These are phyloP conservation scores for Bungarus multicinctus DNA, from an alignment of 2,113 vertebrate genomes.

Conservation along the genomic window DNA sequence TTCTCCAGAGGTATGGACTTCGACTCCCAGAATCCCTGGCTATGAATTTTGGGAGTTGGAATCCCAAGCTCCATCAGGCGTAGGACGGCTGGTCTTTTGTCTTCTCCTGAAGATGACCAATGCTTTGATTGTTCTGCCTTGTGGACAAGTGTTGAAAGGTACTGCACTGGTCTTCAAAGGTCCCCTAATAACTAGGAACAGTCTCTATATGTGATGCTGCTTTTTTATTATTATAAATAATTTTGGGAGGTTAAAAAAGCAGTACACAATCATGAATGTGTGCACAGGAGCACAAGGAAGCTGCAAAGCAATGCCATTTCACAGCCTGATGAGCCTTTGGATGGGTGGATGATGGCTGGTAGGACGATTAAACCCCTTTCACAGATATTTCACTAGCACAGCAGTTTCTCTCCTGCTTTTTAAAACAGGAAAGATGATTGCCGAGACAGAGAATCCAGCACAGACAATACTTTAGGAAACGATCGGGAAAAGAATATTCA, in stretches of 20 bases:
- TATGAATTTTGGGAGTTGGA: not conserved
- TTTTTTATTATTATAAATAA: not conserved
- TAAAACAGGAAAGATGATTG: not conserved
- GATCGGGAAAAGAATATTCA: not conserved
- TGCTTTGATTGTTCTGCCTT: not conserved
- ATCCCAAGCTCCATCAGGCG: not conserved
- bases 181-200: not conserved
- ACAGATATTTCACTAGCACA: not conserved
- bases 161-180: not conserved
- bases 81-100: not conserved
- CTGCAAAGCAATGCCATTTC: not conserved
- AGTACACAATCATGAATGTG: not conserved
- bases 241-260: not conserved
- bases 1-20: not conserved
- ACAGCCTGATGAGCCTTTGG: not conserved
- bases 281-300: not conserved
- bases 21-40: not conserved
- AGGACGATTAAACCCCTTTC: not conserved
- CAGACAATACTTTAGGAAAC: not conserved
- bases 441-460: not conserved
- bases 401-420: not conserved
- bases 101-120: not conserved
- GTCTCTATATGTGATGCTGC: not conserved
- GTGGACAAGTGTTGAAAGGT: not conserved
- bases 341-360: not conserved